These are phyloP conservation scores for Atta texana DNA, from an alignment of 1,140 invertebrate genomes.

Conservation along the genomic window DNA sequence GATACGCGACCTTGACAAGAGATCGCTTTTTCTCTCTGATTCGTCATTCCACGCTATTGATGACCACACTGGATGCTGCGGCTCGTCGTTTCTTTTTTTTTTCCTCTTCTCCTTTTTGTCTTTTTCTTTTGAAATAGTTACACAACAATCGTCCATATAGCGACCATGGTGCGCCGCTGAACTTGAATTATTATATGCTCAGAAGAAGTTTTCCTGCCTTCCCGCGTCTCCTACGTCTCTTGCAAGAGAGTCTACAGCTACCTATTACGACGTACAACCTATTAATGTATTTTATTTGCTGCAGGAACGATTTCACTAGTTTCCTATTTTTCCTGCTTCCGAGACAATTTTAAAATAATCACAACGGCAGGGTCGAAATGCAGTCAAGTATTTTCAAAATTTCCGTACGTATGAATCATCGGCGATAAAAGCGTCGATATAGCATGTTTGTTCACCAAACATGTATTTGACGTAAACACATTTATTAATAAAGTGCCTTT, in stretches of 20 bases:
- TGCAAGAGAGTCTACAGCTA: slow-evolving; percentile 16
- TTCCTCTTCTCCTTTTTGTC: slow-evolving; percentile 24
- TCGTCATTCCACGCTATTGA: slow-evolving; percentile 74
- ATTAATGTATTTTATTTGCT: slow-evolving; percentile 18
- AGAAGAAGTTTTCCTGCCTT: slow-evolving; percentile 46
- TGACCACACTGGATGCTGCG: slow-evolving; percentile 69
- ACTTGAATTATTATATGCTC: slow-evolving; percentile 70
- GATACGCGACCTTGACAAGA: slow-evolving; percentile 79
- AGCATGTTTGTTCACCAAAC: neutral
- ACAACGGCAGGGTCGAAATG: neutral
- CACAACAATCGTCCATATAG: slow-evolving; percentile 56
- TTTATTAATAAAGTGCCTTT: slow-evolving; percentile 3
- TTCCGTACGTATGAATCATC: neutral
- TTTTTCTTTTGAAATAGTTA: slow-evolving; percentile 65
- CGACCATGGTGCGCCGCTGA: slow-evolving; percentile 69
- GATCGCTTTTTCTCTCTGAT: slow-evolving; percentile 82
- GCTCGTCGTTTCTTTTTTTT: slow-evolving; percentile 13
- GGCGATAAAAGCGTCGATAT: neutral
- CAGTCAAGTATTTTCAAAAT: neutral
- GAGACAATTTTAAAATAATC: neutral
- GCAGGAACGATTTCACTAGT: neutral
- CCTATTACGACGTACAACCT: neutral
- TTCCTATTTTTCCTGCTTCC: neutral
- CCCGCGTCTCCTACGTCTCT: neutral
- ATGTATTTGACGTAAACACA: neutral